Evolutionary conservation across 1,140 invertebrate species (phyloP), one percentile per base, ranked within the genome.

Genomic region (Anoplolepis gracilipes): DNA sequence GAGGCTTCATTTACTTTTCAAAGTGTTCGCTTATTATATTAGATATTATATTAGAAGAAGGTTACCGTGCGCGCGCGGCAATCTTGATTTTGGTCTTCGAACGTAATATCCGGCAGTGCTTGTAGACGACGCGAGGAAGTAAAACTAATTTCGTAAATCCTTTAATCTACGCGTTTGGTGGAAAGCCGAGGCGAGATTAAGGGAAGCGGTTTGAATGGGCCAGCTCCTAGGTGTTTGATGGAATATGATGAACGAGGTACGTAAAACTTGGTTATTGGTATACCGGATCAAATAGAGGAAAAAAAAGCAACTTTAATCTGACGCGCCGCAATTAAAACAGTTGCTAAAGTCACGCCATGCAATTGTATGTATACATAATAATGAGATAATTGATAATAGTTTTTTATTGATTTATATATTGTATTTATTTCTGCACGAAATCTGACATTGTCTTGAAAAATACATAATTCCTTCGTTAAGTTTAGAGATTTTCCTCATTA

Each of bases 171-270:
- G 85, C 90, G 89, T 90, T 90, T 85, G 88, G 75, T 85, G 76
- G 85, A 61, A 86, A 85, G 81, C 55, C 49, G 85, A 85, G 87
- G 61, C 70, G 64, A 82, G 87, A 88, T 86, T 87, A 88, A 89
- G 72, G 85, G 84, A 72, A 88, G 76, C 73, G 87, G 81, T 86
- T 70, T 86, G 89, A 87, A 89, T 88, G 86, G 77, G 79, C 62
- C 69, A 75, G 79, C 77, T 84, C 73, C 85, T 77, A 33, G 89
- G 85, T 85, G 85, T 90, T 88, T 93, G 92, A 93, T 92, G 92
- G 92, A 93, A 93, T 90, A 93, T 93, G 92, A 93, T 92, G 92
- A 89, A 93, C 89, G 92, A 93, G 91, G 84, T 79, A 87, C 85
- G 87, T 76, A 86, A 90, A 91, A 88, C 91, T 89, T 85, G 55